Base-by-base conservation (phyloP, 1,140 invertebrate genomes). In the Polyergus mexicanus region DNA sequence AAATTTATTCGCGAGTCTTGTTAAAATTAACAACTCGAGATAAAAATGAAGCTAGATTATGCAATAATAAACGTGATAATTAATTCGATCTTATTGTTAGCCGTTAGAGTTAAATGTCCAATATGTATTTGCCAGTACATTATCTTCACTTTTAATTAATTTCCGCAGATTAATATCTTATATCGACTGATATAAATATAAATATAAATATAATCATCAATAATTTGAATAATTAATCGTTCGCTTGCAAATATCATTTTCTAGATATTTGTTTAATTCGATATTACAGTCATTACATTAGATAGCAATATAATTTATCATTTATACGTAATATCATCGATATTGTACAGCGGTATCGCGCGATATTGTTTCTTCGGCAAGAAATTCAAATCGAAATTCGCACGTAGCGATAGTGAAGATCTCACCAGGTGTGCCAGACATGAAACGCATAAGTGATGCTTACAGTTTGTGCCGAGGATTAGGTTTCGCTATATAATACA, bases 401-500 rank as follows among this genome's bases (percentile, higher is more conserved):
- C 13, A 63, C 63, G 5, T 41, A 2, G 13, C 11, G 54, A 35
- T 38, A 54, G n/a, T 4, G 13, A 58, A 54, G 10, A 19, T 7
- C 2, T 44, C 13, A 63, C 1, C 28, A 13, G 4, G 6, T 47
- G 6, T 47, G 32, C 22, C 4, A 35, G 58, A 35, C 25, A 41
- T 51, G 44, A 72, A 41, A 8, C 3, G 47, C 22, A 2, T 2
- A 22, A 51, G 13, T 25, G n/a, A 22, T 22, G 66, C 62, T 22
- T 28, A n/a, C n/a, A 68, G 7, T 54, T 58, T 16, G 54, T 16
- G 54, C 1, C 28, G 41, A 19, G 63, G 72, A 72, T 76, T 44
- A 84, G 47, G 16, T 88, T 88, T 54, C 66, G 13, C 51, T 80
- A 63, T 56, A 28, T 35, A 87, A 72, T 11, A 75, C 4, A 22